Base-by-base conservation (phyloP, 2,888 invertebrate genomes). In the Cyaniris semiargus region DNA sequence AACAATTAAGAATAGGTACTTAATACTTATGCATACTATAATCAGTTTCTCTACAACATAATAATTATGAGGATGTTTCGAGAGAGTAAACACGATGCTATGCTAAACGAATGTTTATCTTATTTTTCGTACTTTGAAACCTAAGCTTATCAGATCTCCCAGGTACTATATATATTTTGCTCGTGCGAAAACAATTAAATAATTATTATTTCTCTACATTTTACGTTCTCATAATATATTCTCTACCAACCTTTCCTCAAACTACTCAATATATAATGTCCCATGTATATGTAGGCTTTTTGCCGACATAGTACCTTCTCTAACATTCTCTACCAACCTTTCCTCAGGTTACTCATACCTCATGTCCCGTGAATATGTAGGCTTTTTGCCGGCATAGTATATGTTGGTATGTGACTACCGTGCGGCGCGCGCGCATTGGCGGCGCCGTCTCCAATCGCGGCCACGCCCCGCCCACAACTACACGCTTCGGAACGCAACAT, bases 341-440 rank as follows among this genome's bases (percentile, higher is more conserved):
- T 60, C 23, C 60, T 13, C 60, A 60, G 13, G 23, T 4, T 23
- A 13, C 23, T 23, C 4, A n/a, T 21, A 21, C 8, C 21, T 23
- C 15, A 27, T 66, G 66, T 66, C 60, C 23, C 60, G 27, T 23
- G 23, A 23, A 13, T 23, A 21, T 31, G 27, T 66, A 66, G 27
- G 66, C 60, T 66, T 66, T 66, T 31, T 66, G 27, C 27, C 27
- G 13, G 66, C 15, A 66, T 66, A 66, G 15, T 27, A 27, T 66
- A 66, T 66, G 66, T 66, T 27, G 82, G 83, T 82, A 89, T 53
- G 53, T 18, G 13, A 53, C 93, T 93, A 90, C 93, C 83, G 93
- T 90, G 85, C 87, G 86, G 91, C 91, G 93, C 89, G 83, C 87
- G 91, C 92, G 93, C 92, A 93, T 94, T 93, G 94, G 94, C 85